A percentile compares a stretch with the other conserved stretches of the same genome.
Evolutionary conservation across 2,113 vertebrate species (phyloP).

Genomic region (Chunga burmeisteri): DNA sequence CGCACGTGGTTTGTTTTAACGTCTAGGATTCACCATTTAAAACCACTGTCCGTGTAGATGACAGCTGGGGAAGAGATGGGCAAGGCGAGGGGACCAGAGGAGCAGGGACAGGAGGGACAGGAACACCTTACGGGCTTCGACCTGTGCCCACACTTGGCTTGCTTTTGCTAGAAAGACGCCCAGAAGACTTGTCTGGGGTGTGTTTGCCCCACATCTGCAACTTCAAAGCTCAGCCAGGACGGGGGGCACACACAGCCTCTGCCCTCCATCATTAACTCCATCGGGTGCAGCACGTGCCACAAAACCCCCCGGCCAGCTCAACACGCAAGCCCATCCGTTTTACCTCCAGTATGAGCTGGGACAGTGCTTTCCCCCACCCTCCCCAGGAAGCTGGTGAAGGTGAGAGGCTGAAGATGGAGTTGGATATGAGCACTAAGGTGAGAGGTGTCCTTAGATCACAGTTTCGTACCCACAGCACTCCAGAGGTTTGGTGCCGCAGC

Average conservation of each 20-base stretch:
- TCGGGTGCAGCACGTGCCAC: not conserved
- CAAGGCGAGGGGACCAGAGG: not conserved
- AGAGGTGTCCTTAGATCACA: conserved; percentile 32
- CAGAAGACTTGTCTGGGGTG: not conserved
- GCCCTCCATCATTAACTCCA: not conserved
- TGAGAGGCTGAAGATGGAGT: conserved; percentile 35
- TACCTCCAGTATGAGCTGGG: accelerated
- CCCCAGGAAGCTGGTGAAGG: not conserved
- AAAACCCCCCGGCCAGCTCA: not conserved
- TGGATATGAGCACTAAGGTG: not conserved
- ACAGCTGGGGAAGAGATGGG: not conserved
- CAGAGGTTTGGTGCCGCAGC: not conserved
- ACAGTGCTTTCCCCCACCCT: not conserved
- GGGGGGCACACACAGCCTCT: accelerated
- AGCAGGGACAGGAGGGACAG: not conserved
- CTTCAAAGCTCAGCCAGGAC: not conserved
- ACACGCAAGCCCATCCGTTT: accelerated
- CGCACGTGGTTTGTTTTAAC: accelerated
- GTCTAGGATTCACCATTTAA: not conserved
- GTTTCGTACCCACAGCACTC: not conserved
- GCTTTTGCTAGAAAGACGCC: not conserved
- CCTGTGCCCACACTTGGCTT: accelerated
- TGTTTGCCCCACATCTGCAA: not conserved
- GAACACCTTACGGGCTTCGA: not conserved
- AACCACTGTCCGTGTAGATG: not conserved